Conservation (phyloP, 2,888 invertebrate genomes). For the Spatulosminthurus flaviceps region DNA sequence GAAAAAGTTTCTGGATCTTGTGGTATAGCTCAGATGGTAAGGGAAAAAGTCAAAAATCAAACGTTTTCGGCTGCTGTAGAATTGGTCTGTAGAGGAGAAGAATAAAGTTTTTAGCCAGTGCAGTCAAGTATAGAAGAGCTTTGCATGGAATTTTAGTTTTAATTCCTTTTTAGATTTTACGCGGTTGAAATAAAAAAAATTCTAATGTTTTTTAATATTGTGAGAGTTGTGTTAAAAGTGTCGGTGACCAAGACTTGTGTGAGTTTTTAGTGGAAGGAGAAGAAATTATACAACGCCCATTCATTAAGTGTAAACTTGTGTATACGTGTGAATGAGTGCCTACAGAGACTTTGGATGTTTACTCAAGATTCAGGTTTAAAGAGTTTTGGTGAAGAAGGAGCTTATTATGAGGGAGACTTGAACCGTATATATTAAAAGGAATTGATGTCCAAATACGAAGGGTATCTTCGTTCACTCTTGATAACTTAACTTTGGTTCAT, state of each 20-base stretch:
- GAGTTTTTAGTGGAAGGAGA: background rate
- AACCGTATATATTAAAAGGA: background rate
- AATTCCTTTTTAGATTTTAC: too few relatives aligned
- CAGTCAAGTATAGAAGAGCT: too few relatives aligned
- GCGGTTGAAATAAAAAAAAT: too few relatives aligned
- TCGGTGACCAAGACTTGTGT: conserved; percentile 22
- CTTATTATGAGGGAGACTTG: background rate
- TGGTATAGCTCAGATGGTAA: too few relatives aligned
- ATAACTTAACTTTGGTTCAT: background rate
- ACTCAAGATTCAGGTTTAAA: background rate
- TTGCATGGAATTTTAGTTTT: too few relatives aligned
- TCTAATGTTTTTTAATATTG: background rate
- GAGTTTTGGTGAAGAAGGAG: background rate
- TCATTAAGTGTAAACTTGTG: conserved; percentile 26
- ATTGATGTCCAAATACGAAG: conserved; percentile 21
- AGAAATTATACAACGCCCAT: conserved; percentile 30
- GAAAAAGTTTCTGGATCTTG: too few relatives aligned
- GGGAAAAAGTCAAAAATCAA: too few relatives aligned
- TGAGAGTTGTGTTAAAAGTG: conserved; percentile 12
- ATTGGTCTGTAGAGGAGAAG: too few relatives aligned
- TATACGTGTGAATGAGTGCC: background rate
- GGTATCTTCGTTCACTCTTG: background rate
- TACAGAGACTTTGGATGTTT: background rate
- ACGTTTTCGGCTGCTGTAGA: too few relatives aligned
- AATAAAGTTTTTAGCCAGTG: too few relatives aligned